Evolutionary conservation across 2,113 vertebrate genomes (phyloP), one percentile per base, ranked within the genome.

Genomic region (Astatotilapia flaviijosephi): DNA sequence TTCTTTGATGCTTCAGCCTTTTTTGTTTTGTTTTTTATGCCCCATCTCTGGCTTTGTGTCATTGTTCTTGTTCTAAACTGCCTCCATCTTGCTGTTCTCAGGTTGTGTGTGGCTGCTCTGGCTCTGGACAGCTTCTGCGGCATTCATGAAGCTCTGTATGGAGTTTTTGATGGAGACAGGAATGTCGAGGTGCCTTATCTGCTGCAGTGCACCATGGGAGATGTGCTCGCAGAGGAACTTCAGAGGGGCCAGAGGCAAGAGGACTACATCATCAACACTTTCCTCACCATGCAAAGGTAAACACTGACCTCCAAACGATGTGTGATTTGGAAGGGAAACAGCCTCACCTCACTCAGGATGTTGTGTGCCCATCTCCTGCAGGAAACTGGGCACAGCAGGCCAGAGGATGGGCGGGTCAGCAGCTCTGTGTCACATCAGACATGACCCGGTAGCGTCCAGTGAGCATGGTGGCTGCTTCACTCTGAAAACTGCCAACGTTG

Each of bases 181-280:
- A 99, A 99, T 0, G 97, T 98, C 15, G 99, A 99, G 88, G 98
- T 99, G 79, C 98, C 99, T 1, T 98, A 97, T 83, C 97, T 99
- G 83, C 96, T 99, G 83, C 99, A 99, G 92, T 99, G 99, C 92
- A 99, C 99, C 1, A 99, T 99, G 99, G 98, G 98, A 5, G 99
- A 99, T 81, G 97, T 99, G 83, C 94, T 99, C 33, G 98, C 98
- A 0, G 99, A 99, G 86, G 99, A 99, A 92, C 96, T 99, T 7
- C 98, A 99, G 92, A 96, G 97, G 85, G 97, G 97, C 28, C 97
- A 97, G 89, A 97, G 96, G 3, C 97, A 98, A 87, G 98, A 98
- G 54, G 98, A 99, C 51, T 98, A 98, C 93, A 99, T 99, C 98
- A 97, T 96, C 93, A 98, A 97, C 89, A 99, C 99, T 1, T 99